phyloP scores from a whole-genome alignment of 2,113 vertebrate species.

The Ceyx cyanopectus region DNA sequence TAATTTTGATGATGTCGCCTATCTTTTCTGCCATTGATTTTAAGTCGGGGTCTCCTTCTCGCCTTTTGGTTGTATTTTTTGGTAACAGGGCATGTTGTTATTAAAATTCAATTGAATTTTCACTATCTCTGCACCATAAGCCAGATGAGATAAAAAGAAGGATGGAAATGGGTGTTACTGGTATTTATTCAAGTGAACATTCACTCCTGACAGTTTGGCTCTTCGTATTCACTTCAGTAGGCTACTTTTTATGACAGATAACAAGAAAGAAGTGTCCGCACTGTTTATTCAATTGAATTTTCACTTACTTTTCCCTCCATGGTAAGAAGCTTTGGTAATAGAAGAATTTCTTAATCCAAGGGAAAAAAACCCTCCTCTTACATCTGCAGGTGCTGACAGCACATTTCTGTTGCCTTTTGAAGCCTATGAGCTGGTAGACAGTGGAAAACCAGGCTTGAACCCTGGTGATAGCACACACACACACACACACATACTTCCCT shows the following conservation, averaged over 20 bases:
- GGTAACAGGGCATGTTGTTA: constrained; percentile 15
- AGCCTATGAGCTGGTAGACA: rapidly evolving
- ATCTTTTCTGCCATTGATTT: constrained; percentile 73
- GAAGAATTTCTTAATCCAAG: constrained; percentile 26
- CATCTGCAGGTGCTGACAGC: neutral
- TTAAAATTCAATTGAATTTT: constrained; percentile 61
- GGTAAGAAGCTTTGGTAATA: neutral
- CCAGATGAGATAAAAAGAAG: constrained; percentile 36
- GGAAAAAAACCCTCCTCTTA: neutral
- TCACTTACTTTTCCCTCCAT: constrained; percentile 15
- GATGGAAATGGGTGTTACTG: neutral
- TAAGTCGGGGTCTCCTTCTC: constrained; percentile 42
- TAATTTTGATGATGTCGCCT: constrained; percentile 75
- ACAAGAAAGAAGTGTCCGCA: neutral
- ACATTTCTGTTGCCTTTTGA: rapidly evolving
- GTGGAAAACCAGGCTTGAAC: neutral
- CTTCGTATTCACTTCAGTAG: neutral
- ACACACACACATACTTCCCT: neutral
- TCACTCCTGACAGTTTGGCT: neutral
- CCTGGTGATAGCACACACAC: neutral
- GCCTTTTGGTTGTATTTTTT: constrained; percentile 55
- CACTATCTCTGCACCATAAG: constrained; percentile 43
- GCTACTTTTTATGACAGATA: neutral
- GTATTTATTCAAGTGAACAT: constrained; percentile 40
- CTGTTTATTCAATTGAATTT: constrained; percentile 52